Evolutionary conservation across 2,888 invertebrate genomes (phyloP).

Genomic region (Andrena flavipes): DNA sequence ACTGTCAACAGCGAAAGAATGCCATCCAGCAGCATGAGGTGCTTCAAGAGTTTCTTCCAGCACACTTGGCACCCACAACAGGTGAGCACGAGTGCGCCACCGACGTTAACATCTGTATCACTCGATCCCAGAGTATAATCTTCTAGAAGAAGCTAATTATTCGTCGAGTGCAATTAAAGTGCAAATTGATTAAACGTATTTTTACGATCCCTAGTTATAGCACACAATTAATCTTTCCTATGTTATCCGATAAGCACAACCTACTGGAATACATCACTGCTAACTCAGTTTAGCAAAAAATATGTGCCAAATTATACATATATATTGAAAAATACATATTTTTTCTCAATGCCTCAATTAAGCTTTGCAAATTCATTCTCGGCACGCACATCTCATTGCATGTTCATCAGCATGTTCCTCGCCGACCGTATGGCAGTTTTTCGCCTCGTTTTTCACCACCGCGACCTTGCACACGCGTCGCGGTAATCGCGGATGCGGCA

Average conservation of each 20-base stretch:
- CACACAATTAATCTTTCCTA: too few relatives aligned
- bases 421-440: neutral
- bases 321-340: too few relatives aligned
- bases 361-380: too few relatives aligned
- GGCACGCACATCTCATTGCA: neutral
- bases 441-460: neutral
- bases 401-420: neutral
- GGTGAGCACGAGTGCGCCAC: constrained; percentile 67
- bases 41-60: constrained; percentile 81
- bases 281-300: neutral
- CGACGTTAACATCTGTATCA: neutral
- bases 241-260: too few relatives aligned
- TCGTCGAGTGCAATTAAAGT: neutral
- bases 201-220: too few relatives aligned
- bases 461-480: constrained; percentile 5
- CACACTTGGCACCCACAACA: constrained; percentile 83
- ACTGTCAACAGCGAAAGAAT: constrained; percentile 36
- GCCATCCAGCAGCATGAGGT: constrained; percentile 74
- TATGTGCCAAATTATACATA: too few relatives aligned
- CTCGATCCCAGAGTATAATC: neutral
- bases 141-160: neutral
- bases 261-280: too few relatives aligned
- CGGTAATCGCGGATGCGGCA: neutral
- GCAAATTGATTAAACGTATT: neutral
- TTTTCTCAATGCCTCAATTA: too few relatives aligned